A percentile compares a stretch with the other conserved stretches of the same genome.
phyloP scores from a whole-genome alignment of 1,140 invertebrate species.

The Pantala flavescens region DNA sequence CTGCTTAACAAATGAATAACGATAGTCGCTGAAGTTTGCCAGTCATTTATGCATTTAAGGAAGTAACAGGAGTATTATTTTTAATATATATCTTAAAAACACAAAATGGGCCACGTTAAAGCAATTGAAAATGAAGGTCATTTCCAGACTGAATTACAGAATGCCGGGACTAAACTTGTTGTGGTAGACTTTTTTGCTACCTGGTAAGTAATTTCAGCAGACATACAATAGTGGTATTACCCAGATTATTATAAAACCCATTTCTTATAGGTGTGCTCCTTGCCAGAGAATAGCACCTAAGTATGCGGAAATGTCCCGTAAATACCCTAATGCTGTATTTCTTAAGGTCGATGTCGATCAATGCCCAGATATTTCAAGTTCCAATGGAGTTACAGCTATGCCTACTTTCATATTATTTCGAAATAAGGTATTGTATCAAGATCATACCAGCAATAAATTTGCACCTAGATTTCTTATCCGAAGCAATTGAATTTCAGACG shows the following conservation, averaged over 20 bases:
- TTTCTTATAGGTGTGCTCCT: constrained; percentile 73
- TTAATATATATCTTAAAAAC: background rate
- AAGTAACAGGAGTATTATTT: background rate
- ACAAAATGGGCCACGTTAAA: background rate
- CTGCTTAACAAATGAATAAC: background rate
- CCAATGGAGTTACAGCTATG: constrained; percentile 86
- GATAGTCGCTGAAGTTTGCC: background rate
- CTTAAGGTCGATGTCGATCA: constrained; percentile 91
- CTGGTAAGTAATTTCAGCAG: constrained; percentile 49
- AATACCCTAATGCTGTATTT: constrained; percentile 83
- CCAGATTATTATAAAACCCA: background rate
- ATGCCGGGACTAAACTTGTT: constrained; percentile 76
- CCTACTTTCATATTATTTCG: constrained; percentile 96
- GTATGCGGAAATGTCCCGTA: constrained; percentile 72
- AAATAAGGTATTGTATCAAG: constrained; percentile 49
- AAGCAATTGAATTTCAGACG: constrained; percentile 37
- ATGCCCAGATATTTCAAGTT: constrained; percentile 71
- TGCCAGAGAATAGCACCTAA: constrained; percentile 85
- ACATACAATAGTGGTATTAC: background rate
- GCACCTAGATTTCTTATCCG: too few species aligned
- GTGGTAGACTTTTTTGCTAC: constrained; percentile 88
- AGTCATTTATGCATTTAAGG: background rate
- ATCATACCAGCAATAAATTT: background rate
- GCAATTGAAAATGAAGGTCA: background rate
- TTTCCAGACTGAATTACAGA: constrained; percentile 68